These are phyloP conservation scores for Drosophila neonasuta DNA, from an alignment of 2,888 invertebrate species.

Conservation along the genomic window DNA sequence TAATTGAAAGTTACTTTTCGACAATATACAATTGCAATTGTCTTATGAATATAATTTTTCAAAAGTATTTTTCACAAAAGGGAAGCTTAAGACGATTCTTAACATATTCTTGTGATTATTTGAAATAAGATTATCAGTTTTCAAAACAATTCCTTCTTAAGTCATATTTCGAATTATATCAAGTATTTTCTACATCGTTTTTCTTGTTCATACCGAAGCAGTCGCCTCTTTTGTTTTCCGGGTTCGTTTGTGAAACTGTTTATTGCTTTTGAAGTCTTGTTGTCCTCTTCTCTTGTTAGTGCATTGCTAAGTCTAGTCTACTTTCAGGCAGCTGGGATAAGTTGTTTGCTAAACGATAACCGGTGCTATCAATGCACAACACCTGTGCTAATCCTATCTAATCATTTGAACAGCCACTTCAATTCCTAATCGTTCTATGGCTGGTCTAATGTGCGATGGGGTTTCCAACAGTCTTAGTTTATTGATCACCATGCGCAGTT, in stretches of 20 bases:
- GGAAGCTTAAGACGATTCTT: too few relatives aligned
- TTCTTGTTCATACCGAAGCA: neutral
- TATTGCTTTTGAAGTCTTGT: neutral
- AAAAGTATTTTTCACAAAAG: too few relatives aligned
- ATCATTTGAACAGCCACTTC: conserved; percentile 45
- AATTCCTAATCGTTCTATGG: conserved; percentile 45
- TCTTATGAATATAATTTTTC: too few relatives aligned
- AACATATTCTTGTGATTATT: too few relatives aligned
- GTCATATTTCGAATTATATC: too few relatives aligned
- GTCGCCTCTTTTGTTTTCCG: neutral
- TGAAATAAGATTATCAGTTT: too few relatives aligned
- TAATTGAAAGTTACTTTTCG: too few relatives aligned
- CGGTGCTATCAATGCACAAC: conserved; percentile 25
- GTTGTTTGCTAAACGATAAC: neutral
- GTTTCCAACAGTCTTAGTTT: conserved; percentile 24
- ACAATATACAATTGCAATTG: too few relatives aligned
- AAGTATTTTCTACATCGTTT: too few relatives aligned
- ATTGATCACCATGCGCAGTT: conserved; percentile 48
- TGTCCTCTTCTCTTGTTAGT: neutral
- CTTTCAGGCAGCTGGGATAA: conserved; percentile 46
- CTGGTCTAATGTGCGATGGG: conserved; percentile 1
- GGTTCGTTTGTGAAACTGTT: neutral
- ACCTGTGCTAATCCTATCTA: conserved; percentile 57
- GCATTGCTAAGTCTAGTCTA: conserved; percentile 23
- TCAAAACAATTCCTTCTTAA: too few relatives aligned